These are phyloP conservation scores for Hirtodrosophila cameraria DNA, from an alignment of 2,888 invertebrate genomes.

Conservation along the genomic window DNA sequence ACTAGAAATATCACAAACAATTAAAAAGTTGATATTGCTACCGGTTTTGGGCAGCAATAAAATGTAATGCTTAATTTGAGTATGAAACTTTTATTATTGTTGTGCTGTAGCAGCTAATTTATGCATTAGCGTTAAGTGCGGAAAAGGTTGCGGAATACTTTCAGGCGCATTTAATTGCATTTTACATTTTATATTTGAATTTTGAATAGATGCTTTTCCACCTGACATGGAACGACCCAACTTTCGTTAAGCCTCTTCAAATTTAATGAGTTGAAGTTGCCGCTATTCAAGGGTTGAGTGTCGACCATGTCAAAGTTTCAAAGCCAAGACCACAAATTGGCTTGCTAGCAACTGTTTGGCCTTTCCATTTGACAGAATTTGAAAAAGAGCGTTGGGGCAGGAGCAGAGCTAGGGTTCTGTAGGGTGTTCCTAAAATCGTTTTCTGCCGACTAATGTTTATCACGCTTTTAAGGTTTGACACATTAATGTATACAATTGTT, in stretches of 20 bases:
- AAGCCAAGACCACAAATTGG: slow-evolving; percentile 58
- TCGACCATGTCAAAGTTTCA: slow-evolving; percentile 35
- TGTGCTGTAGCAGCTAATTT: slow-evolving; percentile 53
- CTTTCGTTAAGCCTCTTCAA: slow-evolving; percentile 49
- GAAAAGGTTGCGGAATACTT: slow-evolving; percentile 41
- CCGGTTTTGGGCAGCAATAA: slow-evolving; percentile 33
- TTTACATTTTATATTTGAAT: slow-evolving; percentile 32
- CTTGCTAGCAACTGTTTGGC: slow-evolving; percentile 29
- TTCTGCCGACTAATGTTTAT: neutral
- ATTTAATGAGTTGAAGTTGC: slow-evolving; percentile 65
- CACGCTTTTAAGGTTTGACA: slow-evolving; percentile 7
- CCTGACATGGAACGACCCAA: slow-evolving; percentile 39
- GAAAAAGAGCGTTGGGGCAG: neutral
- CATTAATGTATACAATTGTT: neutral
- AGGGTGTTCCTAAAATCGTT: slow-evolving; percentile 2
- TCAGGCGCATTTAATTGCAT: slow-evolving; percentile 55
- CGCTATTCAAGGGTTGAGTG: slow-evolving; percentile 37
- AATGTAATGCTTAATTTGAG: slow-evolving; percentile 57
- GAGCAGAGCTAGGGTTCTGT: neutral
- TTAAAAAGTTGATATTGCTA: slow-evolving; percentile 50
- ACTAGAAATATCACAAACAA: slow-evolving; percentile 46
- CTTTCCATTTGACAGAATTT: slow-evolving; percentile 5
- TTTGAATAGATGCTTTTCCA: slow-evolving; percentile 31
- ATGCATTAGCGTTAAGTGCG: slow-evolving; percentile 48
- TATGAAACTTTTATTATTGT: slow-evolving; percentile 62